These are phyloP conservation scores for Regulus satrapa DNA, from an alignment of 2,113 vertebrate species.

Conservation along the genomic window DNA sequence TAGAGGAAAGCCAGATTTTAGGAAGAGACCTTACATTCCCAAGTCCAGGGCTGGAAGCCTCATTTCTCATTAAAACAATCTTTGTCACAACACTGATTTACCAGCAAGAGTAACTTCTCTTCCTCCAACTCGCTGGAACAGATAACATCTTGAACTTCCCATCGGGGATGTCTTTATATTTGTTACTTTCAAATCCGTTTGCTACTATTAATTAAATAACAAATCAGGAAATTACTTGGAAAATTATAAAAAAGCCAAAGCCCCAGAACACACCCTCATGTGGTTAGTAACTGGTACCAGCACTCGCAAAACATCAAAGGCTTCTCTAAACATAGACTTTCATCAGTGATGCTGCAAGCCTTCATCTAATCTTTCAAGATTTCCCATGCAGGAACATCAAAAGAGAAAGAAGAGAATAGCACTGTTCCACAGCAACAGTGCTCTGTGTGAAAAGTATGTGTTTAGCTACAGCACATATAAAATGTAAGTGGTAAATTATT, in stretches of 20 bases:
- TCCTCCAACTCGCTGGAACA: neutral
- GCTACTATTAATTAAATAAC: slow-evolving; percentile 61
- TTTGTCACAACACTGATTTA: neutral
- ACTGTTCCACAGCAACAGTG: slow-evolving; percentile 44
- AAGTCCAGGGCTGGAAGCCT: neutral
- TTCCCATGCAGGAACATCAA: slow-evolving; percentile 71
- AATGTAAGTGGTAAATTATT: slow-evolving; percentile 54
- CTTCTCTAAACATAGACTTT: slow-evolving; percentile 71
- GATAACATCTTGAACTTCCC: slow-evolving; percentile 17
- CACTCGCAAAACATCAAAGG: slow-evolving; percentile 71
- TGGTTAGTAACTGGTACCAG: slow-evolving; percentile 63
- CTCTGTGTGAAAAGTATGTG: slow-evolving; percentile 31
- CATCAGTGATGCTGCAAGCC: slow-evolving; percentile 64
- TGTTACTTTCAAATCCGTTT: slow-evolving; percentile 20
- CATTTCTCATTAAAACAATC: neutral
- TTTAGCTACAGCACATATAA: slow-evolving; percentile 34
- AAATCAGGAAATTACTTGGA: slow-evolving; percentile 48
- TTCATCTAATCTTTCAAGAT: slow-evolving; percentile 71
- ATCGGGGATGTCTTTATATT: neutral
- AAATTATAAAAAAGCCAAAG: slow-evolving; percentile 36
- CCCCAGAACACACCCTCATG: neutral
- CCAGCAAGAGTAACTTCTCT: neutral
- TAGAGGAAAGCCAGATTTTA: neutral
- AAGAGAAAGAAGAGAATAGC: slow-evolving; percentile 59
- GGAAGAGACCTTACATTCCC: neutral